Base-by-base conservation (phyloP, 2,113 vertebrate species). In the Phalacrocorax pelagicus region DNA sequence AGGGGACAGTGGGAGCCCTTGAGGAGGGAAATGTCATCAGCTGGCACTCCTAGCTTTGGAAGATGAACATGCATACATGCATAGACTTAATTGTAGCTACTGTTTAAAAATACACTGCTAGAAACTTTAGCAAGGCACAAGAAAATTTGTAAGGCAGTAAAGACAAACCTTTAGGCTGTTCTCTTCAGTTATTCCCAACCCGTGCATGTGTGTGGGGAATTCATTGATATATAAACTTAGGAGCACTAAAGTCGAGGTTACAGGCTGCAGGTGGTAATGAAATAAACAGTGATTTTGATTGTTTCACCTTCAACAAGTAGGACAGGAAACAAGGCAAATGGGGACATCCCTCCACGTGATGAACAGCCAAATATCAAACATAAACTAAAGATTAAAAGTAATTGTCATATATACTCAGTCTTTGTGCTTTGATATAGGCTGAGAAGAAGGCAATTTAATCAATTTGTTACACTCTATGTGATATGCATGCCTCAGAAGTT, bases 191-290 rank as follows among this genome's bases (percentile, higher is more conserved):
- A 19, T 75, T 96, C 88, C 95, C 89, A 96, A 74, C 49, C 38
- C 52, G 71, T 95, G 51, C 46, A 12, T 9, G 3, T 49, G 75
- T 88, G 88, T 38, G 67, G 81, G 51, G 66, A 89, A 95, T 79
- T 95, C 90, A 93, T 40, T 97, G 92, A 79, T 96, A 96, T 82
- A 93, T 87, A 97, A 95, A 66, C 78, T 94, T 90, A 86, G 81
- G 70, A 96, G 38, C 54, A 81, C 30, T 54, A 44, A 88, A 62
- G 58, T 93, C 58, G 90, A 96, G 93, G 92, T 92, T 95, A 94
- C 58, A 87, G 73, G 58, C 66, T 79, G 27, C n/a, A 94, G 83
- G 42, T 96, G 78, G 84, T 90, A 91, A 91, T 89, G 89, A 89
- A 86, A 78, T 88, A 92, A 63, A 49, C 23, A 44, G 26, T 82